These are phyloP conservation scores for Camptogramma bilineatum DNA, from an alignment of 2,888 invertebrate species.

Conservation along the genomic window DNA sequence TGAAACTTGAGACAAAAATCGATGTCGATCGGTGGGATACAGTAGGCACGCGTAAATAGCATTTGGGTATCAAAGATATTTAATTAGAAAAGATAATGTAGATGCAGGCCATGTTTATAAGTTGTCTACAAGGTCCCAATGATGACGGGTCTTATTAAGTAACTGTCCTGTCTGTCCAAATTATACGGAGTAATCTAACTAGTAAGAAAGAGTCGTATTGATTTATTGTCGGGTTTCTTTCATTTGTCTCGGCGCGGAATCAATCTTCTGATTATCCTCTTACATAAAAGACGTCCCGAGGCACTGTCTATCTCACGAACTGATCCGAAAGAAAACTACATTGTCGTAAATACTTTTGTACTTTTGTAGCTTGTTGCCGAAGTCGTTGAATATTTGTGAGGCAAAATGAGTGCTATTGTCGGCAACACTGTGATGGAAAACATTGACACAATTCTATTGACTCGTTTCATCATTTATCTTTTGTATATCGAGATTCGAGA, in stretches of 20 bases:
- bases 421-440: constrained; percentile 24
- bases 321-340: constrained; percentile 38
- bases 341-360: constrained; percentile 33
- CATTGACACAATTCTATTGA: constrained; percentile 10
- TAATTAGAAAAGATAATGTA: neutral
- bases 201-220: constrained; percentile 36
- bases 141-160: constrained; percentile 12
- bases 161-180: constrained; percentile 23
- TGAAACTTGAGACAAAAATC: neutral
- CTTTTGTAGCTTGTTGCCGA: constrained; percentile 30
- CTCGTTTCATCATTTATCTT: constrained; percentile 1
- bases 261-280: constrained; percentile 47
- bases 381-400: constrained; percentile 30
- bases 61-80: too few species aligned
- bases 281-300: constrained; percentile 44
- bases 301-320: constrained; percentile 38
- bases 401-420: constrained; percentile 34
- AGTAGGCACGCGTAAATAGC: too few species aligned
- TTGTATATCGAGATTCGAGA: neutral
- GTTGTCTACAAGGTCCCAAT: neutral
- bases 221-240: constrained; percentile 41
- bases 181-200: constrained; percentile 19
- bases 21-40: too few species aligned
- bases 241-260: constrained; percentile 43
- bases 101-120: neutral